Percentiles rank a stretch among this genome's conserved stretches.
These are phyloP conservation scores for Uria aalge DNA, from an alignment of 2,113 vertebrate species.

Conservation along the genomic window DNA sequence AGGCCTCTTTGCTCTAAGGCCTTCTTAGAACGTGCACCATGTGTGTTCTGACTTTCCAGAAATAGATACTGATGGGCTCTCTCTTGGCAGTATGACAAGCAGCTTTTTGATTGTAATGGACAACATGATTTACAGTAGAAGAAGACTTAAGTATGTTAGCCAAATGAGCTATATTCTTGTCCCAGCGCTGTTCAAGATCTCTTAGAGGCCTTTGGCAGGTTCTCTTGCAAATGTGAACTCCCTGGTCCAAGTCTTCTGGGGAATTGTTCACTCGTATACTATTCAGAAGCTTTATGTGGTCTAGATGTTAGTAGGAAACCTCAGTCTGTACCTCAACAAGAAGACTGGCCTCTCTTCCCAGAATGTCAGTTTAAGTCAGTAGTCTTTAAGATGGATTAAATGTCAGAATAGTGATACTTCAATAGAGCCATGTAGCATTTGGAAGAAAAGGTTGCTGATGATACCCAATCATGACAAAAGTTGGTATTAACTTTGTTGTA, in stretches of 20 bases:
- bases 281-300: background rate
- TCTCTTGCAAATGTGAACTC: background rate
- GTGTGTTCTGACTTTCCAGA: background rate
- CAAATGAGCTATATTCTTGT: background rate
- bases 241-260: background rate
- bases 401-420: background rate
- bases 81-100: background rate
- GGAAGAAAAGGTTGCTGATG: background rate
- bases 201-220: background rate
- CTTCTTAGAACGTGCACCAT: background rate
- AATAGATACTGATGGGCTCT: background rate
- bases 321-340: background rate
- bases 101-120: background rate
- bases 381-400: background rate
- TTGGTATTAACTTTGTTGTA: background rate
- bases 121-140: background rate
- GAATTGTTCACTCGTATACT: background rate
- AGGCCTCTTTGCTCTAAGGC: background rate
- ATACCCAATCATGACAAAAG: background rate
- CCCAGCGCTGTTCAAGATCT: background rate
- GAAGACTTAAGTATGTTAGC: background rate
- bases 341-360: background rate
- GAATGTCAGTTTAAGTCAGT: background rate
- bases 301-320: background rate
- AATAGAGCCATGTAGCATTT: background rate